These are phyloP conservation scores for Epirrita christyi DNA, from an alignment of 2,888 invertebrate genomes.

Conservation along the genomic window DNA sequence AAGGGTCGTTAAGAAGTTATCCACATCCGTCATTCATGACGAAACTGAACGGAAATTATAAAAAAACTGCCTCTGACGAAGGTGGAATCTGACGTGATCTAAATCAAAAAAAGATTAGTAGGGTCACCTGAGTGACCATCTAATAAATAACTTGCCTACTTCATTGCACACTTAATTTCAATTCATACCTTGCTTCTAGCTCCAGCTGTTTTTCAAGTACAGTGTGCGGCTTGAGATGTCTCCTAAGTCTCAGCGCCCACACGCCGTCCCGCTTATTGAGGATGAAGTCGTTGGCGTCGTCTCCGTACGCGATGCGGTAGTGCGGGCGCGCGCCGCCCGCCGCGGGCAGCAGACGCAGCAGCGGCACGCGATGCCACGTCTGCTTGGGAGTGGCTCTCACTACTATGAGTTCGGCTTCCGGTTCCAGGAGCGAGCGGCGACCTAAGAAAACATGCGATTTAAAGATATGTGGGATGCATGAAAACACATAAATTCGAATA, in stretches of 20 bases:
- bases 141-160: no score
- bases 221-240: conserved; percentile 55
- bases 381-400: conserved; percentile 60
- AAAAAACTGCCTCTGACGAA: no score
- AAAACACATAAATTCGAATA: no score
- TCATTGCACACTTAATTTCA: no score
- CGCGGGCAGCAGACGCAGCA: conserved; percentile 70
- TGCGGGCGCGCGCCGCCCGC: conserved; percentile 65
- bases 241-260: conserved; percentile 68
- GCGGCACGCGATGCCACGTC: conserved; percentile 72
- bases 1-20: no score
- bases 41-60: no score
- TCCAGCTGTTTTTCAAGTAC: conserved; percentile 65
- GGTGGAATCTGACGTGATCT: no score
- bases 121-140: no score
- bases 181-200: conserved; percentile 61
- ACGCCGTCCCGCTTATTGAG: conserved; percentile 69
- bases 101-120: no score
- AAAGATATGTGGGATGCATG: no score
- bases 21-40: no score
- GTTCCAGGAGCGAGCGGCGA: conserved; percentile 69
- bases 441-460: conserved; percentile 47
- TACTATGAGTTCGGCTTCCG: conserved; percentile 70
- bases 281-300: conserved; percentile 59
- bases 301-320: conserved; percentile 72